These are phyloP conservation scores for Eptatretus burgeri DNA, from an alignment of 2,113 vertebrate genomes.

Conservation along the genomic window DNA sequence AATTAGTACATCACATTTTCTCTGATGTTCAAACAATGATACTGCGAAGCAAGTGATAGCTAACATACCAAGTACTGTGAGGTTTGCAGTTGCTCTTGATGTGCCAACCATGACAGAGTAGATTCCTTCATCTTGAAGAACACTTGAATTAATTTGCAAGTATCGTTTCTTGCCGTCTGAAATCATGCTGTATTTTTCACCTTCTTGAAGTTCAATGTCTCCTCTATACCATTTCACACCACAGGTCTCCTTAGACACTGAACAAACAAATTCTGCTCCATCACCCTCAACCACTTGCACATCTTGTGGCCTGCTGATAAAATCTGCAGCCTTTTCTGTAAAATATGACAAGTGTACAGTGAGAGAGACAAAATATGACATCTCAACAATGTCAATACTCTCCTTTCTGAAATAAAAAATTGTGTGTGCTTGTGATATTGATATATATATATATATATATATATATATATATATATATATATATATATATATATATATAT, in stretches of 20 bases:
- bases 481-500: too few relatives aligned
- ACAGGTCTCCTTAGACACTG: conserved; percentile 63
- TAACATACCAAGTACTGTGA: conserved; percentile 48
- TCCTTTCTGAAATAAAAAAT: too few relatives aligned
- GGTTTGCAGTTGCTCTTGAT: conserved; percentile 41
- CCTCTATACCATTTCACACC: conserved; percentile 52
- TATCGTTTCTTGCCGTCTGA: conserved; percentile 54
- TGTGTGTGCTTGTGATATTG: too few relatives aligned
- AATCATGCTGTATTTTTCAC: conserved; percentile 49
- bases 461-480: too few relatives aligned
- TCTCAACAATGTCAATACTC: too few relatives aligned
- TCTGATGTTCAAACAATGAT: too few relatives aligned
- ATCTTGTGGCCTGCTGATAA: conserved; percentile 50
- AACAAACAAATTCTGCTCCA: conserved; percentile 61
- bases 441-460: too few relatives aligned
- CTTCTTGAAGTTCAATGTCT: conserved; percentile 26
- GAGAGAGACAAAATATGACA: too few relatives aligned
- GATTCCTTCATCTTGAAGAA: conserved; percentile 40
- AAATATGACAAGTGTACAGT: conserved; percentile 6
- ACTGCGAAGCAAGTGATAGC: not conserved
- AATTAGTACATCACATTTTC: too few relatives aligned
- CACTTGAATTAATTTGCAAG: conserved; percentile 40
- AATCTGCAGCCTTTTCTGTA: conserved; percentile 75
- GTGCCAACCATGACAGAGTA: conserved; percentile 38
- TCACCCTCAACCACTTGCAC: conserved; percentile 69